Percentiles rank a stretch among this genome's conserved stretches.
These are phyloP conservation scores for Andrena trimmerana DNA, from an alignment of 2,888 invertebrate genomes.

Conservation along the genomic window DNA sequence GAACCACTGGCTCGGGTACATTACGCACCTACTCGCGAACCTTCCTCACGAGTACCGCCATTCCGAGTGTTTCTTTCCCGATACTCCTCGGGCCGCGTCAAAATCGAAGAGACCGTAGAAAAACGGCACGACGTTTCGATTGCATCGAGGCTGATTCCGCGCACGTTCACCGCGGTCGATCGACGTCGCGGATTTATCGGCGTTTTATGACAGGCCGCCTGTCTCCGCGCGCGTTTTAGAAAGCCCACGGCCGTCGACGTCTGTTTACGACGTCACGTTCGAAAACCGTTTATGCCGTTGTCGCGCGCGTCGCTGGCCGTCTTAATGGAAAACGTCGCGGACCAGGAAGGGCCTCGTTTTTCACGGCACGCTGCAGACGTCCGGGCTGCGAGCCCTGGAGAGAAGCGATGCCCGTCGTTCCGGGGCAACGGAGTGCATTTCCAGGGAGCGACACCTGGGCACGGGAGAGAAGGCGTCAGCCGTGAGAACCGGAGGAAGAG, in stretches of 20 bases:
- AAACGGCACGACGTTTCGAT: background rate
- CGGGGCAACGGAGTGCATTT: conserved; percentile 6
- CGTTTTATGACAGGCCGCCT: conserved; percentile 4
- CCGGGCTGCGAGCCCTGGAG: background rate
- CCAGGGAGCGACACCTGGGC: background rate
- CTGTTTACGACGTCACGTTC: conserved; percentile 38
- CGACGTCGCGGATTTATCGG: conserved; percentile 1
- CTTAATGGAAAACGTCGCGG: conserved; percentile 44
- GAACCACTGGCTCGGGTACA: background rate
- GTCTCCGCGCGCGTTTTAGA: background rate
- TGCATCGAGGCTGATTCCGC: background rate
- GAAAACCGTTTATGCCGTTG: conserved; percentile 15
- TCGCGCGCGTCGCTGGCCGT: conserved; percentile 17
- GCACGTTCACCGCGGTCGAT: background rate
- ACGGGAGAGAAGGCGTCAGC: background rate
- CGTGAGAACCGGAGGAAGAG: background rate
- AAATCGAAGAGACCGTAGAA: background rate
- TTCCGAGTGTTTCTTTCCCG: too few species aligned
- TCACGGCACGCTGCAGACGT: conserved; percentile 7
- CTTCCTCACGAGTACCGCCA: too few species aligned
- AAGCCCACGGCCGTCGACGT: background rate
- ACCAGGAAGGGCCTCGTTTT: conserved; percentile 21
- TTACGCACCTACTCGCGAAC: background rate
- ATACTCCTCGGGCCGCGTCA: too few species aligned
- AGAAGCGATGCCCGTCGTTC: background rate